Percentiles rank a stretch among this genome's conserved stretches.
phyloP scores from a whole-genome alignment of 2,113 vertebrate genomes.

The Upupa epops region DNA sequence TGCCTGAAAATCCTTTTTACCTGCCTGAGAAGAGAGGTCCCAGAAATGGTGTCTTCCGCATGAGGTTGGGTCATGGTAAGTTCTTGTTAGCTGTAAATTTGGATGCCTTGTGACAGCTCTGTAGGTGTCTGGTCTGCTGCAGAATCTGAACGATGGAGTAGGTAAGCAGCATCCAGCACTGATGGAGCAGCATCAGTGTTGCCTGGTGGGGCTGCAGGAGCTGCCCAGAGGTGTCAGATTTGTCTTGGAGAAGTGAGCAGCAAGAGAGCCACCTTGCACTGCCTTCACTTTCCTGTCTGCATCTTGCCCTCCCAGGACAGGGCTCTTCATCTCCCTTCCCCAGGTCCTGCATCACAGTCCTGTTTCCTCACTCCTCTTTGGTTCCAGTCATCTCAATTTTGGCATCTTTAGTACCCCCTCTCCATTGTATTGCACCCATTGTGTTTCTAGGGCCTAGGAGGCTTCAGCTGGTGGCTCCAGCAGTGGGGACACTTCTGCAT shows the following conservation, averaged over 20 bases:
- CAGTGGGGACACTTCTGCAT: neutral
- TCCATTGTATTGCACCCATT: rapidly evolving
- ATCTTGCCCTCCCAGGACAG: neutral
- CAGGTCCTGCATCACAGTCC: neutral
- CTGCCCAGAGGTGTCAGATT: neutral
- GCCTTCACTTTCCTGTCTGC: neutral
- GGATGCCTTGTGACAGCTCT: neutral
- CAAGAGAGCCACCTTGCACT: neutral
- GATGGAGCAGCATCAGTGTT: neutral
- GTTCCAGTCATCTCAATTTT: neutral
- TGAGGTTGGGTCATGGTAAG: neutral
- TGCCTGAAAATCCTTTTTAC: neutral
- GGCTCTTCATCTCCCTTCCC: neutral
- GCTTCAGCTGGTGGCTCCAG: neutral
- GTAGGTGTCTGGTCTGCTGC: neutral
- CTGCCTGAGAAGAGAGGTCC: neutral
- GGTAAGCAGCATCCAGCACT: neutral
- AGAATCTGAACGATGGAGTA: rapidly evolving
- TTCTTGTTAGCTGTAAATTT: neutral
- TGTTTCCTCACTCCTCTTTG: neutral
- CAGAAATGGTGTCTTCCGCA: rapidly evolving
- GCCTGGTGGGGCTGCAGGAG: neutral
- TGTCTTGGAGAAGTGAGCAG: neutral
- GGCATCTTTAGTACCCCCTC: rapidly evolving
- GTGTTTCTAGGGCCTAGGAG: neutral